Evolutionary conservation across 2,113 vertebrate species (phyloP), one percentile per base, ranked within the genome.

Genomic region (Cottus gobio): DNA sequence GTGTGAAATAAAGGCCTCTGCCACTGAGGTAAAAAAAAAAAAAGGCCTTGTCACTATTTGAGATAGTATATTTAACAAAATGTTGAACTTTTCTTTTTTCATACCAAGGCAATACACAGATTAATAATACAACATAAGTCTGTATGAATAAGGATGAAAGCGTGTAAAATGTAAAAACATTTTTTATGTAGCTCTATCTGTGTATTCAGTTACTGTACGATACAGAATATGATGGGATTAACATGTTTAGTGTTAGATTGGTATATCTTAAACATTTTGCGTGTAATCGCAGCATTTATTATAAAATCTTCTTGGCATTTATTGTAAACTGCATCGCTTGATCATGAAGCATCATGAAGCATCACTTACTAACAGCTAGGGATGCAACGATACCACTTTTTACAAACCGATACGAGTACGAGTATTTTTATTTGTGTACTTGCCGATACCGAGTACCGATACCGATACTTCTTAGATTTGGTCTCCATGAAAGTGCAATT

Each of bases 281-380:
- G 28, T 77, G 28, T 72, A 62, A 66, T 57, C 77, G 0, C 76
- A 36, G 65, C 50, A 52, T 68, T 86, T 36, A 50, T 64, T 56
- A 58, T 36, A 75, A 86, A 86, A 73, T 77, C 46, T 67, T 79
- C 77, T 88, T 82, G 82, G 84, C 80, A 36, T 84, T 37, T 80
- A 39, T 64, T 86, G 79, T 86, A 84, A 89, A 86, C 71, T 39
- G 61, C 75, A n/a, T 69, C 2, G 9, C 34, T 39, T 26, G 26
- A 10, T 85, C 36, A 31, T 68, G 66, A 81, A 86, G 66, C 58
- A 67, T 83, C 58, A 67, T 83, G 16, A 86, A n/a, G n/a, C n/a
- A n/a, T n/a, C n/a, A n/a, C n/a, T n/a, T n/a, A n/a, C n/a, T n/a
- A n/a, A n/a, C n/a, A n/a, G n/a, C n/a, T n/a, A n/a, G n/a, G n/a